Conservation (phyloP, 1,140 invertebrate genomes). For the Cardiocondyla obscurior region DNA sequence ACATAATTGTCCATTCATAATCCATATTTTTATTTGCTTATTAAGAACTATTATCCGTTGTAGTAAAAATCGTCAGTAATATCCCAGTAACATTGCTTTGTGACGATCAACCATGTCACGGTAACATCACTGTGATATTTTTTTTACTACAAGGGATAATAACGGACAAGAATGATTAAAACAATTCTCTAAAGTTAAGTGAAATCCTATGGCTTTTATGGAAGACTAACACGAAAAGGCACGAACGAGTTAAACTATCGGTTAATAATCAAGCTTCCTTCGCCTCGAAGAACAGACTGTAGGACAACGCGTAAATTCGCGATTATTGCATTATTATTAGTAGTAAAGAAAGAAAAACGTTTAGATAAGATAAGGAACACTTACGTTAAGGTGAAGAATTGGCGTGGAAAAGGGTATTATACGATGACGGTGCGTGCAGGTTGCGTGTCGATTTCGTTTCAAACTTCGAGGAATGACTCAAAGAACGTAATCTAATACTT, state of each 20-base stretch:
- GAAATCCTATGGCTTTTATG: neutral
- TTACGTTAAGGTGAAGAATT: conserved; percentile 14
- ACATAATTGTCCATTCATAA: neutral
- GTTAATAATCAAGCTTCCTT: conserved; percentile 24
- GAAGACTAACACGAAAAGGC: neutral
- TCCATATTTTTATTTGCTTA: neutral
- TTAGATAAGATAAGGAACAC: conserved; percentile 9
- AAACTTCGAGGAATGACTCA: conserved; percentile 7
- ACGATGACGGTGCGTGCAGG: conserved; percentile 45
- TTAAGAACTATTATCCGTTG: neutral
- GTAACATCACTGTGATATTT: too few species aligned
- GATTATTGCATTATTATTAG: neutral
- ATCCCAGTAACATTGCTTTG: too few species aligned
- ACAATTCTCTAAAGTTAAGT: neutral
- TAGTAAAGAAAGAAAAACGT: neutral
- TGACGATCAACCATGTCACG: too few species aligned
- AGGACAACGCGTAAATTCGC: conserved; percentile 18
- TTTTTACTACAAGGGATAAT: too few species aligned
- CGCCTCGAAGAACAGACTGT: conserved; percentile 11
- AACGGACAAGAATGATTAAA: neutral
- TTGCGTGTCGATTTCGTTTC: conserved; percentile 35
- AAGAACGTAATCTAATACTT: conserved; percentile 19
- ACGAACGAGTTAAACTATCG: neutral
- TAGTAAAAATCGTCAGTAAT: too few species aligned
- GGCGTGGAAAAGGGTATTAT: conserved; percentile 34